A percentile compares a stretch with the other conserved stretches of the same genome.
These are phyloP conservation scores for Clarias platycephalus DNA, from an alignment of 2,797 vertebrate genomes.

Conservation along the genomic window DNA sequence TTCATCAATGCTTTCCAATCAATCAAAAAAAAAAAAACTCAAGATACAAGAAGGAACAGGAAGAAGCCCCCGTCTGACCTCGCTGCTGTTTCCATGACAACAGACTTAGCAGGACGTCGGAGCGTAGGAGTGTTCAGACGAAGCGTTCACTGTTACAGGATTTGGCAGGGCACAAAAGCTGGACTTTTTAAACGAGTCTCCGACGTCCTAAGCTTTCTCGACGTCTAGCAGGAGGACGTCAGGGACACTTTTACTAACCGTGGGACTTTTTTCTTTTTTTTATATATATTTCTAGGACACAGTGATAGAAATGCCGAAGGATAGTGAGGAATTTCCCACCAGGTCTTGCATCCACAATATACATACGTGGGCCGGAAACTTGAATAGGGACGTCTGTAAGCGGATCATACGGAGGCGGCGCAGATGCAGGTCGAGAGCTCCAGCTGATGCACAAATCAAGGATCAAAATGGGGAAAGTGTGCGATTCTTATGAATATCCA, in stretches of 20 bases:
- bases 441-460: no score
- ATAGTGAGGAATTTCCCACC: neutral
- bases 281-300: neutral
- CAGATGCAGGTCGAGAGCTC: neutral
- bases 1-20: neutral
- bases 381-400: neutral
- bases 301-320: neutral
- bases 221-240: neutral
- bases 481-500: no score
- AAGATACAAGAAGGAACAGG: constrained; percentile 33
- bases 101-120: constrained; percentile 56
- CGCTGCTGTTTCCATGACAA: constrained; percentile 67
- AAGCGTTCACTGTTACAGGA: constrained; percentile 9
- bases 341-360: neutral
- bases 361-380: neutral
- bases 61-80: constrained; percentile 22
- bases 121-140: constrained; percentile 54
- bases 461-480: neutral
- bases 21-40: neutral
- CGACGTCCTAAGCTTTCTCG: neutral
- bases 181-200: neutral
- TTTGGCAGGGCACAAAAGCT: constrained; percentile 12
- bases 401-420: neutral
- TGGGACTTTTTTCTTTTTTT: neutral
- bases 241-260: neutral